A percentile compares a stretch with the other conserved stretches of the same genome.
These are phyloP conservation scores for Leptodactylus fallax DNA, from an alignment of 2,797 vertebrate species.

Conservation along the genomic window DNA sequence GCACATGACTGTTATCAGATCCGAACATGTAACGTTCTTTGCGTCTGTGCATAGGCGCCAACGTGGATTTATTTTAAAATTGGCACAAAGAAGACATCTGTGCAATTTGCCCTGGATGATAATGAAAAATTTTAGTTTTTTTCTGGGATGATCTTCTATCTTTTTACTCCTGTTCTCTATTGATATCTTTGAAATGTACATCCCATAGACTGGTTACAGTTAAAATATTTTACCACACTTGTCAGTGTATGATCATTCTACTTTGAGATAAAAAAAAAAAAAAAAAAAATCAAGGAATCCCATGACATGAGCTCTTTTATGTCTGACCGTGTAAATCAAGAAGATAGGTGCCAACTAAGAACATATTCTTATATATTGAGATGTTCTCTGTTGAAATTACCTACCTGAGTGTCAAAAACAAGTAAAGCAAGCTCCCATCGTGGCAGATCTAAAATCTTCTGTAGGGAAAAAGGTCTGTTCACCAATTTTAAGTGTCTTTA, in stretches of 20 bases:
- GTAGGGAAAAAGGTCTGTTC: background rate
- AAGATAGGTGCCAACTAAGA: background rate
- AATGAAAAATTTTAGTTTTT: background rate
- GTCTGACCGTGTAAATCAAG: background rate
- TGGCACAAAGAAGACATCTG: background rate
- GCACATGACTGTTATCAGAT: constrained; percentile 32
- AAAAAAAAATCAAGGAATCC: background rate
- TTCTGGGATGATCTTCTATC: background rate
- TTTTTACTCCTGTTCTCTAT: background rate
- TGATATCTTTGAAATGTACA: background rate
- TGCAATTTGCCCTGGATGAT: background rate
- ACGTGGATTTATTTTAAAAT: background rate
- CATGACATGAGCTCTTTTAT: background rate
- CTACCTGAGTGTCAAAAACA: background rate
- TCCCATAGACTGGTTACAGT: background rate
- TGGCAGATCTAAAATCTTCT: background rate
- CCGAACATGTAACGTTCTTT: background rate
- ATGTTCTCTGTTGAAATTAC: background rate
- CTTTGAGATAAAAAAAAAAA: too few relatives aligned
- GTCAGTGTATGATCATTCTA: too few relatives aligned
- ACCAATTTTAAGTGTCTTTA: background rate
- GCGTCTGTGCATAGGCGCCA: background rate
- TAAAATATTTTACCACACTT: background rate
- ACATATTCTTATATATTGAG: background rate
- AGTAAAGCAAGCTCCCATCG: background rate